Conservation (phyloP, 2,888 invertebrate species). For the Ametastegia equiseti region DNA sequence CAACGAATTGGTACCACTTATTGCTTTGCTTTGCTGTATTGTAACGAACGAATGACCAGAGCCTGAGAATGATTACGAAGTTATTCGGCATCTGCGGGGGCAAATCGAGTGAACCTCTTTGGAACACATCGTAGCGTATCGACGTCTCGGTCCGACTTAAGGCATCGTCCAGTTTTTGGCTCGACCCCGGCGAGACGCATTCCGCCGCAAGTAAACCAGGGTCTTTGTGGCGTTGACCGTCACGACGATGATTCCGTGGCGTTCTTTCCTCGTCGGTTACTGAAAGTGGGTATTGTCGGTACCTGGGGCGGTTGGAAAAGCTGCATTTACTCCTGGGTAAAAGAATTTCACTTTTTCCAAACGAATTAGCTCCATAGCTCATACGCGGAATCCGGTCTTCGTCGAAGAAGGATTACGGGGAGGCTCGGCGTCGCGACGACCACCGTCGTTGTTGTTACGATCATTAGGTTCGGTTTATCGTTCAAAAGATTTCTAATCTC, state of each 20-base stretch:
- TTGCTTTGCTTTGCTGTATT: not conserved
- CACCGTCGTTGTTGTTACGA: slow-evolving; percentile 41
- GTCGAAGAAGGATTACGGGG: not conserved
- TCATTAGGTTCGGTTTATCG: slow-evolving; percentile 42
- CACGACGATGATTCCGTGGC: slow-evolving; percentile 44
- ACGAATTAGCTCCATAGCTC: slow-evolving; percentile 24
- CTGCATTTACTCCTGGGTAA: not conserved
- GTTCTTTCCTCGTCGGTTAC: slow-evolving; percentile 32
- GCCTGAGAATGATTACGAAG: slow-evolving; percentile 4
- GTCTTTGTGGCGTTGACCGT: slow-evolving; percentile 43
- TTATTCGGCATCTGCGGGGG: slow-evolving; percentile 28
- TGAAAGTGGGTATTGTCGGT: slow-evolving; percentile 26
- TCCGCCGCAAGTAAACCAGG: slow-evolving; percentile 41
- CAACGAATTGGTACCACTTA: not conserved
- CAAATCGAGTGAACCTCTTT: slow-evolving; percentile 23
- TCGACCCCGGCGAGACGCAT: slow-evolving; percentile 45
- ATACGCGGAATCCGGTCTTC: slow-evolving; percentile 40
- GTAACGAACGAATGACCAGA: not conserved
- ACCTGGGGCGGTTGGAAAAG: slow-evolving; percentile 36
- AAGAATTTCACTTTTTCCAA: slow-evolving; percentile 45
- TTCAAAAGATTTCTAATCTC: slow-evolving; percentile 41
- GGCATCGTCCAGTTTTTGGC: slow-evolving; percentile 48
- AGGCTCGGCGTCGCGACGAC: slow-evolving; percentile 33
- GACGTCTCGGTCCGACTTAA: slow-evolving; percentile 33
- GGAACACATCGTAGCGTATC: slow-evolving; percentile 39